phyloP scores from a whole-genome alignment of 2,888 invertebrate species.

The Bedellia somnulentella region DNA sequence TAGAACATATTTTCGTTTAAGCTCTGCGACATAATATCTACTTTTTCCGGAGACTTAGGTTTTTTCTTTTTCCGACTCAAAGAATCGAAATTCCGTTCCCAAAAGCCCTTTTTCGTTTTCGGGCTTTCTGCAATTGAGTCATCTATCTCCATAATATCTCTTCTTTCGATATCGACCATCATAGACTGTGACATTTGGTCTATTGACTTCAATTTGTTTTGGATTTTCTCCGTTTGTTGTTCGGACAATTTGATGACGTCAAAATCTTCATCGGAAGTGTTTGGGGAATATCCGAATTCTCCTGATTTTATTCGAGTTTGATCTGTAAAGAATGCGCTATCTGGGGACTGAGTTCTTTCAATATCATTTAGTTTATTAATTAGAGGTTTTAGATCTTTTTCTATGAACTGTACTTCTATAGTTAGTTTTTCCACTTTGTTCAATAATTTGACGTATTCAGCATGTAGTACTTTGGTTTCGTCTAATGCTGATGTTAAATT shows the following conservation, averaged over 20 bases:
- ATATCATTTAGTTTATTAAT: slow-evolving; percentile 39
- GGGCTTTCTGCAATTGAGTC: slow-evolving; percentile 16
- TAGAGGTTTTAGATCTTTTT: slow-evolving; percentile 64
- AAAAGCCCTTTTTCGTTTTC: slow-evolving; percentile 56
- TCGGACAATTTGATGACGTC: slow-evolving; percentile 35
- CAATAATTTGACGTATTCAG: slow-evolving; percentile 54
- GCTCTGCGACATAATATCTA: slow-evolving; percentile 56
- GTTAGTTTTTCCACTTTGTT: slow-evolving; percentile 68
- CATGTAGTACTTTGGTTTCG: slow-evolving; percentile 70
- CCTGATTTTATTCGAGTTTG: slow-evolving; percentile 52
- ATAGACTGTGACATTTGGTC: slow-evolving; percentile 58
- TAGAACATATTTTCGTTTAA: slow-evolving; percentile 55
- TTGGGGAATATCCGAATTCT: slow-evolving; percentile 49
- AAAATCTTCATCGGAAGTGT: slow-evolving; percentile 47
- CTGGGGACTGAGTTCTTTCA: slow-evolving; percentile 45
- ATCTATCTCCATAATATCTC: slow-evolving; percentile 23
- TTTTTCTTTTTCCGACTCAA: slow-evolving; percentile 39
- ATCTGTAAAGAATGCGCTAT: slow-evolving; percentile 58
- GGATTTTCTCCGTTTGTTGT: slow-evolving; percentile 39
- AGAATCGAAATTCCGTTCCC: slow-evolving; percentile 57
- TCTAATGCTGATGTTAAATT: slow-evolving; percentile 68
- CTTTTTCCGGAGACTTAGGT: slow-evolving; percentile 39
- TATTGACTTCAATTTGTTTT: slow-evolving; percentile 50
- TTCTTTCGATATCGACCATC: slow-evolving; percentile 48
- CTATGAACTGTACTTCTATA: slow-evolving; percentile 65